Evolutionary conservation across 2,888 invertebrate species (phyloP).

Genomic region (Nomada ruficornis): DNA sequence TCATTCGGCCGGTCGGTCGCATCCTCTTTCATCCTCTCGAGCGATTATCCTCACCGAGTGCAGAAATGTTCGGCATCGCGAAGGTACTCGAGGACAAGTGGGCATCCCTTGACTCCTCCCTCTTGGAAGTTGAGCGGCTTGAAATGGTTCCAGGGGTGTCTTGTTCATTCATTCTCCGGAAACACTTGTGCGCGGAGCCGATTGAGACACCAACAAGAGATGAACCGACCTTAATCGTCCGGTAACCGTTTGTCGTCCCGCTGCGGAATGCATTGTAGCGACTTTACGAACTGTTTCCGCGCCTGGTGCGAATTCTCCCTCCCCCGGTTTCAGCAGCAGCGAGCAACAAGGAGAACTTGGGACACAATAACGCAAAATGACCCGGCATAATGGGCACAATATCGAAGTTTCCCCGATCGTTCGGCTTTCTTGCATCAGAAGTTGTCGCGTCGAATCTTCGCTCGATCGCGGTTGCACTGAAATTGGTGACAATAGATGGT

Average conservation of each 20-base stretch:
- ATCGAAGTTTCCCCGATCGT: conserved; percentile 1
- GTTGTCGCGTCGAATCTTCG: not conserved
- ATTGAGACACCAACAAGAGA: conserved; percentile 73
- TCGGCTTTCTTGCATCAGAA: not conserved
- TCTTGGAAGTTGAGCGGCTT: conserved; percentile 67
- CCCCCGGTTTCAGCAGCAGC: not conserved
- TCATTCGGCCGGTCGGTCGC: conserved; percentile 36
- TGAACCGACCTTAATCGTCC: conserved; percentile 65
- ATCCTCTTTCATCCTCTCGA: conserved; percentile 66
- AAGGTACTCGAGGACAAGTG: conserved; percentile 77
- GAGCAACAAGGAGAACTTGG: conserved; percentile 33
- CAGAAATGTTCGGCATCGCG: conserved; percentile 64
- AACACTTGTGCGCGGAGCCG: conserved; percentile 76
- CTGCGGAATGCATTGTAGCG: conserved; percentile 48
- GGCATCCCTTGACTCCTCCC: conserved; percentile 75
- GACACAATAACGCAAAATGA: conserved; percentile 65
- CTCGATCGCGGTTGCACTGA: no score
- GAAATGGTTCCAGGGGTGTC: conserved; percentile 67
- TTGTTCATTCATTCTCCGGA: conserved; percentile 80
- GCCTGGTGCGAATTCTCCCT: conserved; percentile 50
- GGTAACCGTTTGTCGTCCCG: conserved; percentile 66
- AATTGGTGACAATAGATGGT: not conserved
- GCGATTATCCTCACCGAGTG: conserved; percentile 65
- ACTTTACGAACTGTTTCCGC: conserved; percentile 44
- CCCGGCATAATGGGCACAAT: conserved; percentile 52